Percentiles rank a stretch among this genome's conserved stretches.
Evolutionary conservation across 1,140 invertebrate genomes (phyloP).

Genomic region (Hyles vespertilio): DNA sequence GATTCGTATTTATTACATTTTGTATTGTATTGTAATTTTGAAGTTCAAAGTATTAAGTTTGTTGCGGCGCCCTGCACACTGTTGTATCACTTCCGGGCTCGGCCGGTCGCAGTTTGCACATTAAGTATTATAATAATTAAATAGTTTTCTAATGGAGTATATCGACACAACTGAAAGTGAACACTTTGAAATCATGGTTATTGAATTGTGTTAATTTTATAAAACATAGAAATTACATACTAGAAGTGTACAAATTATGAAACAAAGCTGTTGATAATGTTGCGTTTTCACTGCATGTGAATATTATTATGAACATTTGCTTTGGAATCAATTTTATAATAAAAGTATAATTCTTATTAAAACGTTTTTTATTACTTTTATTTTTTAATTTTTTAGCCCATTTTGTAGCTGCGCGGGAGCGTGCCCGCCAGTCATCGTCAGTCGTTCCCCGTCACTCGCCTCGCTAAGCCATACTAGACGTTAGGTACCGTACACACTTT

Average conservation of each 20-base stretch:
- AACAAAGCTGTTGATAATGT: slow-evolving; percentile 28
- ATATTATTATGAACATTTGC: slow-evolving; percentile 60
- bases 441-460: too few species aligned
- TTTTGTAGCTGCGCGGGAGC: too few species aligned
- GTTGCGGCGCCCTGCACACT: too few species aligned
- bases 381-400: too few species aligned
- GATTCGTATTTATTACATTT: too few species aligned
- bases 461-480: too few species aligned
- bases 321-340: slow-evolving; percentile 69
- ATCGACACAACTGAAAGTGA: slow-evolving; percentile 1
- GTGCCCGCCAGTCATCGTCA: too few species aligned
- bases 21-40: neutral
- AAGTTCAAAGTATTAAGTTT: slow-evolving; percentile 4
- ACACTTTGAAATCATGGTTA: slow-evolving; percentile 8
- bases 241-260: slow-evolving; percentile 10
- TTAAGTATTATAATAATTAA: neutral
- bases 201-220: slow-evolving; percentile 6
- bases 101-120: too few species aligned
- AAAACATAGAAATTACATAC: slow-evolving; percentile 7
- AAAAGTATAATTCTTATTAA: slow-evolving; percentile 56
- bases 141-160: slow-evolving; percentile 1
- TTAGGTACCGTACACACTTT: too few species aligned
- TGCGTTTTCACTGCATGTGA: slow-evolving; percentile 60
- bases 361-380: neutral
- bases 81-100: too few species aligned